Conservation (phyloP, 2,797 vertebrate genomes). For the Megalops cyprinoides region DNA sequence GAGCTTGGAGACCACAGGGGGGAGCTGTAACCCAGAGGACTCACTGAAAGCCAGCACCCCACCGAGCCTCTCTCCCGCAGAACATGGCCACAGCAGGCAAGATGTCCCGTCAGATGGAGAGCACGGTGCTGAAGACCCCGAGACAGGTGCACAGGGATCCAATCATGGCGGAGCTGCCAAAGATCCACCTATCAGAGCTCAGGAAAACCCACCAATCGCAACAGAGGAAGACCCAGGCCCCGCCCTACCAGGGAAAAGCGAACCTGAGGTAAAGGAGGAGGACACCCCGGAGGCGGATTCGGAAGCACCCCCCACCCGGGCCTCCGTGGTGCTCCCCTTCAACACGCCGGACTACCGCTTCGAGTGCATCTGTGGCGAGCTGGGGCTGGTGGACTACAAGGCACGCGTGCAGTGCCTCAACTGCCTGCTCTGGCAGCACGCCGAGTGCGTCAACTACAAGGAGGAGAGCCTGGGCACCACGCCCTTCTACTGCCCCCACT, state of each 20-base stretch:
- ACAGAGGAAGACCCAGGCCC: conserved; percentile 45
- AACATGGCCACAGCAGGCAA: conserved; percentile 61
- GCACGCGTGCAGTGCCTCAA: conserved; percentile 94
- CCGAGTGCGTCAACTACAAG: conserved; percentile 94
- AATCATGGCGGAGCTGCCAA: background rate
- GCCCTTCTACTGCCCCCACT: conserved; percentile 97
- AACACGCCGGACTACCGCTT: conserved; percentile 88
- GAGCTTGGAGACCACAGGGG: conserved; percentile 57
- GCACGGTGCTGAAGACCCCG: conserved; percentile 29
- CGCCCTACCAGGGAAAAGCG: conserved; percentile 39
- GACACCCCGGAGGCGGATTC: conserved; percentile 20
- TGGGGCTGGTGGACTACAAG: conserved; percentile 86
- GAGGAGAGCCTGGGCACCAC: conserved; percentile 85
- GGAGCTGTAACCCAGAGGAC: conserved; percentile 64
- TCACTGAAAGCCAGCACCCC: conserved; percentile 43
- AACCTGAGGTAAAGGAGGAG: conserved; percentile 43
- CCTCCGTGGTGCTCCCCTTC: conserved; percentile 71
- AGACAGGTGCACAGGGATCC: background rate
- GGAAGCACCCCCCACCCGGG: conserved; percentile 59
- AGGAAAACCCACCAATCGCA: conserved; percentile 18
- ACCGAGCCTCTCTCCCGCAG: conserved; percentile 57
- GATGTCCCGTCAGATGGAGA: conserved; percentile 48
- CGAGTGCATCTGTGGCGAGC: conserved; percentile 95
- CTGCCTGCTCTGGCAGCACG: conserved; percentile 95
- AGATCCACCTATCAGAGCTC: conserved; percentile 9